These are phyloP conservation scores for Tipula vernalis DNA, from an alignment of 2,888 invertebrate species.

Conservation along the genomic window DNA sequence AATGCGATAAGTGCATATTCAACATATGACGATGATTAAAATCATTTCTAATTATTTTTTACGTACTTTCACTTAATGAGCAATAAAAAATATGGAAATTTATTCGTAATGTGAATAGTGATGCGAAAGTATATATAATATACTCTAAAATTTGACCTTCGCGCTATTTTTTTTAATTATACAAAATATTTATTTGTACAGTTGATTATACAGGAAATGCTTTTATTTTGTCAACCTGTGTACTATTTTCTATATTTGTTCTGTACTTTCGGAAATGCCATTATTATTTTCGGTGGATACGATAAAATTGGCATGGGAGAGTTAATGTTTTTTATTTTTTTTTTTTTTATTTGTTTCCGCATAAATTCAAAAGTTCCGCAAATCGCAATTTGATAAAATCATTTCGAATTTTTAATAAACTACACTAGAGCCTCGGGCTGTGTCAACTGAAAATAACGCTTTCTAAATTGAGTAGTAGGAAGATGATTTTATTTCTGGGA, in stretches of 20 bases:
- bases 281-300: no score
- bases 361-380: no score
- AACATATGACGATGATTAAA: background rate
- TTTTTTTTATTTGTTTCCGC: no score
- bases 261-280: background rate
- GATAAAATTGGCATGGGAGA: no score
- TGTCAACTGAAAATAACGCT: no score
- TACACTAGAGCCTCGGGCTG: no score
- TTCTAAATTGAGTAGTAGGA: no score
- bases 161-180: background rate
- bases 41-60: background rate
- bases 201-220: background rate
- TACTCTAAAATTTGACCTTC: background rate
- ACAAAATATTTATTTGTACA: background rate
- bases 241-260: background rate
- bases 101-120: background rate
- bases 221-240: background rate
- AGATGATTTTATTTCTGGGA: no score
- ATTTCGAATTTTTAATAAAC: no score
- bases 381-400: no score
- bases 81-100: background rate
- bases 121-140: background rate
- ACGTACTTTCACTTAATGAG: background rate
- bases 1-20: background rate
- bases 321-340: no score